Conservation (phyloP, 2,113 vertebrate species). For the Lycaon pictus region DNA sequence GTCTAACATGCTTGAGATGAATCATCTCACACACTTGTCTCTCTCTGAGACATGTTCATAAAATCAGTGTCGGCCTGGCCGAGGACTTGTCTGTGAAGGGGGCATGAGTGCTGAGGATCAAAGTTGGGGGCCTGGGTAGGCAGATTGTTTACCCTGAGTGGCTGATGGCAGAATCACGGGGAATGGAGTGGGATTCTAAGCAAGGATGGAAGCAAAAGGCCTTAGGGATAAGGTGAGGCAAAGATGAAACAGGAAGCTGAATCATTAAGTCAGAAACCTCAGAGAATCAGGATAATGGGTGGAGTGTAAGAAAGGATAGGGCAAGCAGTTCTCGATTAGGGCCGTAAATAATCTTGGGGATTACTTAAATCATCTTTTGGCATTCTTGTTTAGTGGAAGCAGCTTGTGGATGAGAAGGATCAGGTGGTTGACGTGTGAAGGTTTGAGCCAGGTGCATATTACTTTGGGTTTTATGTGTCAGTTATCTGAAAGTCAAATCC, state of each 20-base stretch:
- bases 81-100: not conserved
- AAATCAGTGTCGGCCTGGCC: not conserved
- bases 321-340: constrained; percentile 34
- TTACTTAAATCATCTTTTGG: constrained; percentile 40
- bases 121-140: not conserved
- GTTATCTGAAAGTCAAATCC: constrained; percentile 56
- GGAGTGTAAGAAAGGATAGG: constrained; percentile 29
- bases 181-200: not conserved
- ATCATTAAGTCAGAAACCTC: constrained; percentile 56
- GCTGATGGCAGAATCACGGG: not conserved
- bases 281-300: constrained; percentile 55
- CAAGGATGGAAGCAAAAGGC: constrained; percentile 42
- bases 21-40: not conserved
- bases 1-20: not conserved
- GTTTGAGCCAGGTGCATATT: constrained; percentile 8
- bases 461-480: constrained; percentile 45
- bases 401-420: constrained; percentile 51
- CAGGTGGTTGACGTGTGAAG: constrained; percentile 23
- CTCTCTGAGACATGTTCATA: constrained; percentile 3
- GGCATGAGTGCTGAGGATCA: not conserved
- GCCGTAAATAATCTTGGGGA: constrained; percentile 46
- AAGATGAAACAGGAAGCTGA: constrained; percentile 65
- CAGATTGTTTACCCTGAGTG: not conserved
- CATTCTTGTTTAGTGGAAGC: constrained; percentile 59
- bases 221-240: constrained; percentile 48